phyloP scores from a whole-genome alignment of 2,113 vertebrate genomes.

The Lophius piscatorius region DNA sequence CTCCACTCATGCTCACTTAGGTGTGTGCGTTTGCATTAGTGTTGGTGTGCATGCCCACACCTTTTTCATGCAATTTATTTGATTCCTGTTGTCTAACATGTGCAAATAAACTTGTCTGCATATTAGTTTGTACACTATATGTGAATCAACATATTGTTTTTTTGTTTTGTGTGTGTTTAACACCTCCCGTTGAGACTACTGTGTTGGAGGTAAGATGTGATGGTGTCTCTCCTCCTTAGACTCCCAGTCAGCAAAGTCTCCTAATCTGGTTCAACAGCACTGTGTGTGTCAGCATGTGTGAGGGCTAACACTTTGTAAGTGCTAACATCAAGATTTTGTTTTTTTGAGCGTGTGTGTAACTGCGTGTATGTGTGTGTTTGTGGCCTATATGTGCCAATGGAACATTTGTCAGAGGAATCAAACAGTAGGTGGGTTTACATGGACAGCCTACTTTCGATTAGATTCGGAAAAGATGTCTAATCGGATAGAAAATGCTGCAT shows the following conservation, averaged over 20 bases:
- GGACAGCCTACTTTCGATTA: no score
- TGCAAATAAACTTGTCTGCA: slow-evolving; percentile 32
- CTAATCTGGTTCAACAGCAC: slow-evolving; percentile 65
- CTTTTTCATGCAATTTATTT: slow-evolving; percentile 50
- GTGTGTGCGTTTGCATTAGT: slow-evolving; percentile 39
- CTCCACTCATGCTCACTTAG: slow-evolving; percentile 67
- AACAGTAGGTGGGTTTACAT: no score
- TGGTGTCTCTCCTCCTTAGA: slow-evolving; percentile 62
- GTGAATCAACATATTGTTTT: neutral
- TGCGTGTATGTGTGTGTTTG: slow-evolving; percentile 39
- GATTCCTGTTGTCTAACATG: slow-evolving; percentile 33
- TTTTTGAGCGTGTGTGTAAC: slow-evolving; percentile 15
- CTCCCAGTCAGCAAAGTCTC: slow-evolving; percentile 35
- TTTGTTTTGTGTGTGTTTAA: slow-evolving; percentile 13
- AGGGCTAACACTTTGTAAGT: slow-evolving; percentile 12
- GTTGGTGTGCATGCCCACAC: slow-evolving; percentile 38
- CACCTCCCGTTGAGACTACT: slow-evolving; percentile 4
- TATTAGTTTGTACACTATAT: neutral
- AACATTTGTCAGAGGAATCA: slow-evolving; percentile 34
- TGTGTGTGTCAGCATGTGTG: slow-evolving; percentile 17
- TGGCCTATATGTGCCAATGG: slow-evolving; percentile 37
- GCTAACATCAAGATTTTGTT: slow-evolving; percentile 21
- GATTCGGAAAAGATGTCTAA: no score
- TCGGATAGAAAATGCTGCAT: no score
- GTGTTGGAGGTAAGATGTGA: slow-evolving; percentile 57